Evolutionary conservation across 37 sponge, comb jelly and placozoan species (phyloP), one percentile per base, ranked within the genome.

Genomic region (Hexactinellida sp.): DNA sequence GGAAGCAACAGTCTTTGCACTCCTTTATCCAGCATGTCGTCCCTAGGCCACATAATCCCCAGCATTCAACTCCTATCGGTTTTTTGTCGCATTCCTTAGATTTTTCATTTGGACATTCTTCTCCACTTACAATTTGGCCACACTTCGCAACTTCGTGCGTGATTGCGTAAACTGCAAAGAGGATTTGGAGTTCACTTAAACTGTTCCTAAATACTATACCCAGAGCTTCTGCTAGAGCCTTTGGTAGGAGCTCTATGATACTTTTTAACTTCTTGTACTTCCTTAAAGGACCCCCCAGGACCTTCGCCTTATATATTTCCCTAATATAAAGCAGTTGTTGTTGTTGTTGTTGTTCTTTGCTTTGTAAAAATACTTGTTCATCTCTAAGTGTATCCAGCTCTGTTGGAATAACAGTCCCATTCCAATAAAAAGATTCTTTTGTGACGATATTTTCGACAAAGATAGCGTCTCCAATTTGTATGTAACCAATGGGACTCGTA

Each of bases 1-100:
- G 37, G 84, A 35, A 83, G 38, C 84, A 83, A 30, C 84, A 83
- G 84, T 30, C 37, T 83, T 36, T 36, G 32, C 84, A 83, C 37
- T 35, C 38, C 84, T 36, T 35, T 9, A 24, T 25, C 84, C 84
- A 83, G 38, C 84, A 83, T 0, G 37, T 3, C 1, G 25, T 24
- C 38, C 37, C 84, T 1, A 1, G 35, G 5, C 84, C 84, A 83
- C 84, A 83, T 10, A 9, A 37, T 24, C 84, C 84, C 1, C n/a
- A 7, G 38, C 84, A 83, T 34, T 35, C 38, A 1, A 36, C n/a
- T 37, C 84, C 84, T 37, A 83, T 32, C 1, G 84, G 84, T 37
- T 83, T 37, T 7, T 32, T 83, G 1, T 1, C 24, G 38, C 84
- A 83, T 9, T 47, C 13, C 52, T 47, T 47, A 19, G 52, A 47